phyloP scores from a whole-genome alignment of 2,113 vertebrate species.

The Spilogale gracilis region DNA sequence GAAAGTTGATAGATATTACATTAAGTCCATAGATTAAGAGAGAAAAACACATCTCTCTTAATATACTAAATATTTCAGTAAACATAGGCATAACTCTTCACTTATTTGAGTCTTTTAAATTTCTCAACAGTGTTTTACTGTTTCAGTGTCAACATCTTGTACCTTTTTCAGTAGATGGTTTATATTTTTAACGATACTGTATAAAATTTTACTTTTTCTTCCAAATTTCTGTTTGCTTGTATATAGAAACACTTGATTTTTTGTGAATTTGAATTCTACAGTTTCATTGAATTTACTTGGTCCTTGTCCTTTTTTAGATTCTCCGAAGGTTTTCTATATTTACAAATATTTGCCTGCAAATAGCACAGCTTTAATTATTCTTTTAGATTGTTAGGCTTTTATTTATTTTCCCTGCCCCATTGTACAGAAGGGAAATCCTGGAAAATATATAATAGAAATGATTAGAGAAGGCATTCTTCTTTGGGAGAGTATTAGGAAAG shows the following conservation, averaged over 20 bases:
- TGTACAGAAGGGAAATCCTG: background rate
- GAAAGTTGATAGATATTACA: background rate
- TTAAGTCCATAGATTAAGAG: background rate
- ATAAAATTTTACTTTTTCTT: background rate
- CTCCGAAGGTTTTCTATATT: background rate
- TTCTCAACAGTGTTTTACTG: background rate
- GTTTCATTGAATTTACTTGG: background rate
- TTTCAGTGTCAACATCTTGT: background rate
- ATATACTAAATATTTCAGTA: background rate
- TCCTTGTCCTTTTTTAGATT: background rate
- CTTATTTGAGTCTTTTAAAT: background rate
- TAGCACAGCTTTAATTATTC: background rate
- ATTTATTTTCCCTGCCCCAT: background rate
- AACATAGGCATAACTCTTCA: background rate
- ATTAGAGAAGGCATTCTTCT: background rate
- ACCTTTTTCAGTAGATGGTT: background rate
- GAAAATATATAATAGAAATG: constrained; percentile 23
- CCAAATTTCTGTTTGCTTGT: background rate
- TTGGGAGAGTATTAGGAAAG: background rate
- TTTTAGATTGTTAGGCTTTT: background rate
- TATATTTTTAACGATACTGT: background rate
- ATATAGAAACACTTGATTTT: background rate
- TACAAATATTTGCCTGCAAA: background rate
- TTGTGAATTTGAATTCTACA: background rate
- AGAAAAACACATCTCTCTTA: background rate